Conservation (phyloP, 2,888 invertebrate species). For the Eledone cirrhosa region DNA sequence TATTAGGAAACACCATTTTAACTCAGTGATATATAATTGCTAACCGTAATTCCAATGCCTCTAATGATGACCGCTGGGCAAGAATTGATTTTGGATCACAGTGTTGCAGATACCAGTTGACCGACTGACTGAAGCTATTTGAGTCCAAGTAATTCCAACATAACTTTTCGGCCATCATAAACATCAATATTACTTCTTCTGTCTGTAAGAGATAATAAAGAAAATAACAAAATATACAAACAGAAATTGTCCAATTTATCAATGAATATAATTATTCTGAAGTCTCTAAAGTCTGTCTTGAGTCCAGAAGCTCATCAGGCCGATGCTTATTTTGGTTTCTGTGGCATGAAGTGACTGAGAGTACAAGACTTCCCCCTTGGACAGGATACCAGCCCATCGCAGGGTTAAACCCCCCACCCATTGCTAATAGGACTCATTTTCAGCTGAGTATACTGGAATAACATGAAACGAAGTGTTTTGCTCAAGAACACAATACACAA, state of each 20-base stretch:
- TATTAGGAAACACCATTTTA: too few species aligned
- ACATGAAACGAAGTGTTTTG: too few species aligned
- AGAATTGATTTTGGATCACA: conserved; percentile 78
- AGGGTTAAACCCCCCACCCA: too few species aligned
- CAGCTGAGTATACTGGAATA: too few species aligned
- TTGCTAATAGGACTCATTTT: too few species aligned
- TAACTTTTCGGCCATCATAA: conserved; percentile 48
- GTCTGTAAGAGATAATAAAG: conserved; percentile 41
- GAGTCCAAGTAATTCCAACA: conserved; percentile 55
- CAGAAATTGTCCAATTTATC: not conserved
- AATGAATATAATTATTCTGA: not conserved
- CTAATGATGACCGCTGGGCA: conserved; percentile 53
- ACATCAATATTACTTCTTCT: conserved; percentile 44
- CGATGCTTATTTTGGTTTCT: too few species aligned
- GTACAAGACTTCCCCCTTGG: too few species aligned
- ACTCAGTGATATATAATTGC: conserved; percentile 30
- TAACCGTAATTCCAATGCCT: conserved; percentile 56
- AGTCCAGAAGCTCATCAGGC: too few species aligned
- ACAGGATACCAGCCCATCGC: too few species aligned
- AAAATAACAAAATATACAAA: not conserved
- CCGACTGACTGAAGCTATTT: conserved; percentile 72
- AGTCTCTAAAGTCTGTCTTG: too few species aligned
- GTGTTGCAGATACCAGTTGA: conserved; percentile 80
- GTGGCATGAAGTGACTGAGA: too few species aligned
- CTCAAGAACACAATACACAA: too few species aligned